A percentile compares a stretch with the other conserved stretches of the same genome.
Conservation (phyloP, 2,113 vertebrate genomes). For the Ailurus styani region DNA sequence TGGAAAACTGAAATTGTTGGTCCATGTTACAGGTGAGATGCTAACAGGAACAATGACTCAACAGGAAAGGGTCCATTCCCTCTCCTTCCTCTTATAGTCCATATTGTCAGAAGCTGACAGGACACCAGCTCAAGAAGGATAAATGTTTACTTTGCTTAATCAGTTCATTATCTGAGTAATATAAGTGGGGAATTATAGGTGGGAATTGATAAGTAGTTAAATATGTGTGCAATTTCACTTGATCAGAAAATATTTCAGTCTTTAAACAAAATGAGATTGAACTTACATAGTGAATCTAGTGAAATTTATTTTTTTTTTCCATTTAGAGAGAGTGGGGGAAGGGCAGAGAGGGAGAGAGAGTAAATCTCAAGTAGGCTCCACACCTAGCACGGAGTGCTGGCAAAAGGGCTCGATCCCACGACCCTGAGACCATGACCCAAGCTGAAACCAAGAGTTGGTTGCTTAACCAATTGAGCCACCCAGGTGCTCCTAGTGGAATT, state of each 20-base stretch:
- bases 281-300: neutral
- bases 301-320: neutral
- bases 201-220: neutral
- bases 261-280: neutral
- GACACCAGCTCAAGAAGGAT: neutral
- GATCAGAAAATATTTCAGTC: neutral
- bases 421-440: neutral
- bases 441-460: neutral
- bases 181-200: neutral
- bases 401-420: fast-evolving
- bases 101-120: neutral
- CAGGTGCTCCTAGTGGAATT: neutral
- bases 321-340: too few relatives aligned
- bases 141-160: neutral
- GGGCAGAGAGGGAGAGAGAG: too few relatives aligned
- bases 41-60: neutral
- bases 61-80: neutral
- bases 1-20: neutral
- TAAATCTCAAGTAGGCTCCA: too few relatives aligned
- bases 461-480: neutral
- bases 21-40: neutral
- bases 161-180: neutral
- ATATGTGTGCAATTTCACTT: neutral
- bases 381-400: too few relatives aligned
- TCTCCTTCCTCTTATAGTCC: neutral